These are phyloP conservation scores for Cardinalis cardinalis DNA, from an alignment of 2,113 vertebrate genomes.

Conservation along the genomic window DNA sequence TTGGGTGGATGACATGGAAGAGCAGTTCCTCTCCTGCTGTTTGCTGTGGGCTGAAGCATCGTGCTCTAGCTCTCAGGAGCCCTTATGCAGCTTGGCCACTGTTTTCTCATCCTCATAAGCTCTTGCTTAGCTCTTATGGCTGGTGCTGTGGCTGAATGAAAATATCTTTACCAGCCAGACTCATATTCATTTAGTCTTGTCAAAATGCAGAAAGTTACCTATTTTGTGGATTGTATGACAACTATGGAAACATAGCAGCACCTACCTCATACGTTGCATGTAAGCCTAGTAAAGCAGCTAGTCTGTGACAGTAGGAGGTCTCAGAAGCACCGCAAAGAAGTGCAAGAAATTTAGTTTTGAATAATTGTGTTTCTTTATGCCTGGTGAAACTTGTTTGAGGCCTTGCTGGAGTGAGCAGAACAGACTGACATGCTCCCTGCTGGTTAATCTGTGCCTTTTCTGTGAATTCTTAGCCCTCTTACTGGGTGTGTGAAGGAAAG, in stretches of 20 bases:
- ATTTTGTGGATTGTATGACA: neutral
- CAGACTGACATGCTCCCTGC: neutral
- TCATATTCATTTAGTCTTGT: neutral
- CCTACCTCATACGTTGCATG: neutral
- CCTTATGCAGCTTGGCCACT: neutral
- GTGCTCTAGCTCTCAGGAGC: neutral
- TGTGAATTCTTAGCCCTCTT: neutral
- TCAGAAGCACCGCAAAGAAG: neutral
- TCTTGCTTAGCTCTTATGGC: neutral
- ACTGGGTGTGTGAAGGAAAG: neutral
- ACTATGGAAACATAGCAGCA: neutral
- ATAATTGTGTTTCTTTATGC: neutral
- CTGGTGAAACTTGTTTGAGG: neutral
- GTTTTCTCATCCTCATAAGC: neutral
- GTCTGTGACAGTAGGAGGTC: neutral
- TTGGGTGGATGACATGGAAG: neutral
- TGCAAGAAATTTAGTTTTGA: neutral
- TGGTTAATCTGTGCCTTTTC: neutral
- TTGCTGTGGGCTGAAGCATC: neutral
- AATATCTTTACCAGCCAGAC: neutral
- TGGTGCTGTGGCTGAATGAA: neutral
- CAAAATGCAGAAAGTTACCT: neutral
- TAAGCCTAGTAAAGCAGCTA: neutral
- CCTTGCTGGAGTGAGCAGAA: neutral
- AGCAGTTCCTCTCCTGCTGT: neutral